phyloP scores from a whole-genome alignment of 2,113 vertebrate genomes.

The Peucedramus taeniatus region DNA sequence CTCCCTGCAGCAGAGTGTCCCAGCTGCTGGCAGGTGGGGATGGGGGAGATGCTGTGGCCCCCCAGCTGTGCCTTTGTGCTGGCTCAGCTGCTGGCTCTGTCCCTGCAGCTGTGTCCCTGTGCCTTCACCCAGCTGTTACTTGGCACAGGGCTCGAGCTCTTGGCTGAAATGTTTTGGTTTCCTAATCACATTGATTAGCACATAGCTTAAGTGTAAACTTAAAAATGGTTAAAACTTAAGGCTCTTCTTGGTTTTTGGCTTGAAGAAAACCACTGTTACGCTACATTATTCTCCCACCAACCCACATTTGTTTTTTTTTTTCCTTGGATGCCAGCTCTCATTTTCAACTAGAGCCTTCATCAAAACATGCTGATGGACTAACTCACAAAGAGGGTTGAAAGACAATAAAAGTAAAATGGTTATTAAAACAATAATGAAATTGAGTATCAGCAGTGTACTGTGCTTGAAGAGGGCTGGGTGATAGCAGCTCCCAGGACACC shows the following conservation, averaged over 20 bases:
- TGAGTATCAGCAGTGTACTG: background rate
- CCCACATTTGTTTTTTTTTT: fast-evolving
- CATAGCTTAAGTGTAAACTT: background rate
- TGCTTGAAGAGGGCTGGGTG: background rate
- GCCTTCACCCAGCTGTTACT: background rate
- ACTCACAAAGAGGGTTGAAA: background rate
- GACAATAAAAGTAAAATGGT: background rate
- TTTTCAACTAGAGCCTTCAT: background rate
- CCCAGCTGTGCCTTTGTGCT: fast-evolving
- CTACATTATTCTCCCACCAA: background rate
- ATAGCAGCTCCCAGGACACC: background rate
- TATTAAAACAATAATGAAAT: background rate
- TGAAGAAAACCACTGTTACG: background rate
- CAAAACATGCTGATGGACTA: background rate
- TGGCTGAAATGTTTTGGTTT: background rate
- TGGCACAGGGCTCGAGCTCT: background rate
- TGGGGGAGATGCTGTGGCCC: background rate
- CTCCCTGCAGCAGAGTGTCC: background rate
- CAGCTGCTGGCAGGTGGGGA: fast-evolving
- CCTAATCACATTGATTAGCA: background rate
- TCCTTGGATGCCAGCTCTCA: background rate
- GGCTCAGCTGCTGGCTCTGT: background rate
- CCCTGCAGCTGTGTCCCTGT: fast-evolving
- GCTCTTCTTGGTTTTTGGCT: background rate
- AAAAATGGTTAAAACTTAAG: background rate